Percentiles rank a stretch among this genome's conserved stretches.
Conservation (phyloP, 1,140 invertebrate species). For the Neotoxoptera formosana region DNA sequence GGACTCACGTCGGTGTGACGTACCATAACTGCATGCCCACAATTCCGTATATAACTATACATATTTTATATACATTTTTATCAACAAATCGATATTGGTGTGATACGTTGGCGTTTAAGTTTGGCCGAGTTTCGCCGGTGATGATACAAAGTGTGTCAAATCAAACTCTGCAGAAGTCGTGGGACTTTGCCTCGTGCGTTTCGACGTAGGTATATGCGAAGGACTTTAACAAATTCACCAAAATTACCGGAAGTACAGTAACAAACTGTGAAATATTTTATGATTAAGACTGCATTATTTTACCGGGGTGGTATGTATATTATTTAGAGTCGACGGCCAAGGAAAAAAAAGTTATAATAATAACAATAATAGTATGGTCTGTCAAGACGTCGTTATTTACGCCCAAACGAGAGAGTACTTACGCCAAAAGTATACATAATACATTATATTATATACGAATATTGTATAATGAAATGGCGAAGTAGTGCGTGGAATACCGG, state of each 20-base stretch:
- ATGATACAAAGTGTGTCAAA: background rate
- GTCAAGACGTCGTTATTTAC: background rate
- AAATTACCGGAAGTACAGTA: background rate
- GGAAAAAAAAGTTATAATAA: background rate
- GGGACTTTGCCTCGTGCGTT: accelerated
- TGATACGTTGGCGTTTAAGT: background rate
- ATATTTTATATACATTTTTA: background rate
- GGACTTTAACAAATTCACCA: background rate
- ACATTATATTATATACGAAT: background rate
- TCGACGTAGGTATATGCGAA: background rate
- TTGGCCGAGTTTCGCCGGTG: background rate
- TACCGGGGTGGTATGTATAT: background rate
- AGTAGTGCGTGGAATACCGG: background rate
- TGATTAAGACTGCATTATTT: background rate
- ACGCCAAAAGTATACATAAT: background rate
- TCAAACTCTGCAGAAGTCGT: background rate
- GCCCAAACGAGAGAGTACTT: background rate
- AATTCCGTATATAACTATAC: background rate
- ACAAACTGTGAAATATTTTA: background rate
- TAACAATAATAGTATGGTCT: background rate
- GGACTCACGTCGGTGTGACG: background rate
- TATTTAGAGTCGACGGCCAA: background rate
- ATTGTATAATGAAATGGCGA: background rate
- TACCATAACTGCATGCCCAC: background rate
- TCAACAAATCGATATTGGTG: background rate